phyloP scores from a whole-genome alignment of 1,140 invertebrate genomes.

The Panulirus ornatus region DNA sequence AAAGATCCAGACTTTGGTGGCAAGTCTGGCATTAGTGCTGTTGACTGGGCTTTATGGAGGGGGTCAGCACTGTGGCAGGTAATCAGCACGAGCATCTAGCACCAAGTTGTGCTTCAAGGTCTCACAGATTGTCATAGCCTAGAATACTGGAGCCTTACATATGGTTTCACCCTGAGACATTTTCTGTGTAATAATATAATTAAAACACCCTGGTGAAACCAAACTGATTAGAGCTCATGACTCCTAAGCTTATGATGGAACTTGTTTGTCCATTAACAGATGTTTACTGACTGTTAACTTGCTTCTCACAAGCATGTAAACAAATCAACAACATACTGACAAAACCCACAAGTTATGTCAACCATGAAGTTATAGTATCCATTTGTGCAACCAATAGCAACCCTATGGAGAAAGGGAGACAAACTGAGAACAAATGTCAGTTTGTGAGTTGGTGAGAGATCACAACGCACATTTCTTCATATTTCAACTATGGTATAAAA shows the following conservation, averaged over 20 bases:
- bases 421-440: too few species aligned
- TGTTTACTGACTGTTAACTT: neutral
- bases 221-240: neutral
- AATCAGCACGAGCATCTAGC: slow-evolving; percentile 52
- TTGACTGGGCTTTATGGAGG: neutral
- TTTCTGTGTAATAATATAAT: neutral
- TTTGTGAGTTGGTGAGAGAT: neutral
- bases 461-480: too few species aligned
- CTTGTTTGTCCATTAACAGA: neutral
- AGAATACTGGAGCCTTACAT: neutral
- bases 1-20: neutral
- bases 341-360: slow-evolving; percentile 4
- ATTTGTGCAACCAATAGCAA: slow-evolving; percentile 44
- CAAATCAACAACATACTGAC: slow-evolving; percentile 21
- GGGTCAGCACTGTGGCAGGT: slow-evolving; percentile 33
- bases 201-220: neutral
- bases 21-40: slow-evolving; percentile 1
- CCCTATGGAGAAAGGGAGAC: slow-evolving; percentile 20
- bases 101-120: slow-evolving; percentile 52
- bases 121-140: neutral
- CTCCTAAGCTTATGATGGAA: neutral
- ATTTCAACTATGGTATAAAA: too few species aligned
- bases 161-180: neutral
- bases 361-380: slow-evolving; percentile 32
- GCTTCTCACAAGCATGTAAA: neutral